Conservation (phyloP, 1,140 invertebrate species). For the Tetraneura akinire region DNA sequence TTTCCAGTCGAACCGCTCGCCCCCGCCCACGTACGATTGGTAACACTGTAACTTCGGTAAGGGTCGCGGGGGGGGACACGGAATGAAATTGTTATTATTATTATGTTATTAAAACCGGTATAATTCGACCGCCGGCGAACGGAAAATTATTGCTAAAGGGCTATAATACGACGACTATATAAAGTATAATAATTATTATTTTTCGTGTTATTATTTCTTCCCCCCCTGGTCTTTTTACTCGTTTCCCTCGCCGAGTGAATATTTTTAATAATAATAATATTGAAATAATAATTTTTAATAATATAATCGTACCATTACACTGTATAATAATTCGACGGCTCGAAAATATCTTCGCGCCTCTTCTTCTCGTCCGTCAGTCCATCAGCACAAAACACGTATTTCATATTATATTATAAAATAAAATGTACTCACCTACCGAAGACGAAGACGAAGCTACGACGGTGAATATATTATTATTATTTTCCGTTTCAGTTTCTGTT, state of each 20-base stretch:
- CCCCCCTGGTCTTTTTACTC: not conserved
- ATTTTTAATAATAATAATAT: not conserved
- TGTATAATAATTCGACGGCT: slow-evolving; percentile 34
- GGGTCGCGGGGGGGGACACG: not conserved
- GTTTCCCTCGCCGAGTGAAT: not conserved
- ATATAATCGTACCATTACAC: slow-evolving; percentile 6
- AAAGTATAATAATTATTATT: slow-evolving; percentile 1
- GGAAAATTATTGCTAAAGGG: not conserved
- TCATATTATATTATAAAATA: slow-evolving; percentile 8
- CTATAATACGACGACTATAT: not conserved
- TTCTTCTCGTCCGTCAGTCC: not conserved
- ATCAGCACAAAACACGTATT: not conserved
- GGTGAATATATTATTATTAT: not conserved
- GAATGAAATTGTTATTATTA: slow-evolving; percentile 6
- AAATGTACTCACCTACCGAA: not conserved
- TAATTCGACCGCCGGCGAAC: slow-evolving; percentile 30
- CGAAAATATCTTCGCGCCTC: slow-evolving; percentile 36
- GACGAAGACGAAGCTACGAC: not conserved
- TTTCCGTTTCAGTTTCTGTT: not conserved
- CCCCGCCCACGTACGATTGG: no score
- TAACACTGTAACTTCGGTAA: no score
- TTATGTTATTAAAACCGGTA: slow-evolving; percentile 48
- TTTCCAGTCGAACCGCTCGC: not conserved
- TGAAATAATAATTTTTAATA: no score
- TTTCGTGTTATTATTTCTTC: not conserved